phyloP scores from a whole-genome alignment of 1,140 invertebrate species.

The Brachionus plicatilis region DNA sequence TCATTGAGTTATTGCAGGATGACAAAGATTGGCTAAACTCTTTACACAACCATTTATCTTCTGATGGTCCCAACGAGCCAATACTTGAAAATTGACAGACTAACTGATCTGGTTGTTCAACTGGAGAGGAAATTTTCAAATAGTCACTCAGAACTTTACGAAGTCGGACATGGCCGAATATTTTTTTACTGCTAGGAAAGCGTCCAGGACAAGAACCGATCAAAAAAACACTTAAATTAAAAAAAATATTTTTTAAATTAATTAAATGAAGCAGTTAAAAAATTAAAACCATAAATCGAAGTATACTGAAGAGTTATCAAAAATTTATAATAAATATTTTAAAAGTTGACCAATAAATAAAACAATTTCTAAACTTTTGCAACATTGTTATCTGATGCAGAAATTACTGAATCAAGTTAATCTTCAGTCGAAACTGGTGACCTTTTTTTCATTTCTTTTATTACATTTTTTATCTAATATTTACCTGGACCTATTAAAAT shows the following conservation, averaged over 20 bases:
- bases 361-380: too few species aligned
- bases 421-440: too few species aligned
- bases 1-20: conserved; percentile 41
- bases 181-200: conserved; percentile 58
- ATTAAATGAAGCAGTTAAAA: too few species aligned
- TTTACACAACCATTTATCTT: conserved; percentile 65
- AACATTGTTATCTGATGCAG: too few species aligned
- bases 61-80: conserved; percentile 70
- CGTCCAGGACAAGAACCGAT: conserved; percentile 75
- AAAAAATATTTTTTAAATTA: background rate
- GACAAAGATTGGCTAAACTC: conserved; percentile 62
- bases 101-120: conserved; percentile 56
- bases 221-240: conserved; percentile 68
- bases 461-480: too few species aligned
- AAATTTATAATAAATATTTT: too few species aligned
- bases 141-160: conserved; percentile 53
- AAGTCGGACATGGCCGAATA: conserved; percentile 70
- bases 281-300: too few species aligned
- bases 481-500: too few species aligned
- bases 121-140: conserved; percentile 47
- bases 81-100: conserved; percentile 84
- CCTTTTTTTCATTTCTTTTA: too few species aligned
- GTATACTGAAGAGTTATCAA: too few species aligned
- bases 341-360: too few species aligned
- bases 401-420: too few species aligned